Base-by-base conservation (phyloP, 2,797 vertebrate species). In the Scyliorhinus canicula region DNA sequence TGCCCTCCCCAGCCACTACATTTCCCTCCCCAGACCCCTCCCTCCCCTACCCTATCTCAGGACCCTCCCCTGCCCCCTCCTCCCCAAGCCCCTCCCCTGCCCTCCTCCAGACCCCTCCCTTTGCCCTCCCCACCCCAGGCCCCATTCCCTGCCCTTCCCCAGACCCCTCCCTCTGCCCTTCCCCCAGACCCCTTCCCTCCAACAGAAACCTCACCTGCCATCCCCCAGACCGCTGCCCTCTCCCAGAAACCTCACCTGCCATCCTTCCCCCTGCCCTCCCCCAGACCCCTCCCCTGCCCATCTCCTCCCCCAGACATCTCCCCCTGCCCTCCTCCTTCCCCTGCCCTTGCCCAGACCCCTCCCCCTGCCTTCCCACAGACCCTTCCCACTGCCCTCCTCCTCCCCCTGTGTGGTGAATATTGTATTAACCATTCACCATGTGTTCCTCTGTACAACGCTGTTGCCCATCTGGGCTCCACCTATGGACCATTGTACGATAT, bases 151-250 rank as follows among this genome's bases (percentile, higher is more conserved):
- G 4, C 5, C 79, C 16, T 7, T 1, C 24, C 79, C 19, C 6
- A n/a, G n/a, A n/a, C 40, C 1, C 44, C 40, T 44, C 4, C n/a
- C 40, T 3, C 40, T 19, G 16, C 4, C 40, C 19, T 40, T 19
- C 40, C 4, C 40, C 16, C 0, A 3, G 0, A 1, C 1, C 40
- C 16, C 0, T 7, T n/a, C n/a, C n/a, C n/a, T n/a, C n/a, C n/a
- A n/a, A n/a, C n/a, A n/a, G n/a, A n/a, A n/a, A n/a, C 24, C 28
- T 7, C 6, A 6, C 2, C 24, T 16, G 0, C 65, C 50, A 0
- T 0, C 24, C 24, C 4, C 47, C 47, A 9, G 24, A 21, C 47
- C 40, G 5, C 82, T 21, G 5, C 82, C 26, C 47, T 14, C 2
- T 44, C 21, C 26, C 79, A 44, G 14, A n/a, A n/a, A n/a, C n/a